These are phyloP conservation scores for Aurelia aurita DNA, from an alignment of 30 jellyfish, hydroid and myxozoan species.

Conservation along the genomic window DNA sequence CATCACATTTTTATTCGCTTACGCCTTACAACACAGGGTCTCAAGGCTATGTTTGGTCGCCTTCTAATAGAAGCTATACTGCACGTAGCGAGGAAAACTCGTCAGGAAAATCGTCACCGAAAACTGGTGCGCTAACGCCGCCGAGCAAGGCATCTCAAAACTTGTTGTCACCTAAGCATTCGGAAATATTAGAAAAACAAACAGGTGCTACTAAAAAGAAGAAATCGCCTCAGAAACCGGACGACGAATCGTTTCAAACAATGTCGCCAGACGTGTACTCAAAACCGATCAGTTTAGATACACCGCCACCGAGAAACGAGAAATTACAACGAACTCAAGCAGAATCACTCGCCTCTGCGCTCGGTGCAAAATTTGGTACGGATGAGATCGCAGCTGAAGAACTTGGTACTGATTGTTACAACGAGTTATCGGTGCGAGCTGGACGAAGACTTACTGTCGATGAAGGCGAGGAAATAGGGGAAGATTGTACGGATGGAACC, in stretches of 20 bases:
- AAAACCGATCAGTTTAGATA: constrained; percentile 51
- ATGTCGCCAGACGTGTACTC: constrained; percentile 22
- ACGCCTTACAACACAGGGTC: constrained; percentile 79
- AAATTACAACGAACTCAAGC: constrained; percentile 59
- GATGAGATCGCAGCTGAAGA: constrained; percentile 64
- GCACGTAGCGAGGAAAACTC: constrained; percentile 45
- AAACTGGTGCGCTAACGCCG: constrained; percentile 24
- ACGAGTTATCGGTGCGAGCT: background rate
- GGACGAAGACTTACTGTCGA: constrained; percentile 52
- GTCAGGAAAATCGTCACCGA: constrained; percentile 38
- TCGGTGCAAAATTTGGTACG: constrained; percentile 59
- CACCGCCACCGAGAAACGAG: constrained; percentile 67
- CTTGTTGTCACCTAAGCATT: constrained; percentile 64
- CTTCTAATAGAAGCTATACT: constrained; percentile 84
- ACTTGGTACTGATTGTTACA: background rate
- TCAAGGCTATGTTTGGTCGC: constrained; percentile 88
- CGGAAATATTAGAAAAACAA: constrained; percentile 57
- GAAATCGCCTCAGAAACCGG: background rate
- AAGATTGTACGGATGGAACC: constrained; percentile 54
- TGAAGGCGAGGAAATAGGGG: constrained; percentile 73
- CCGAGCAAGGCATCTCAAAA: constrained; percentile 38
- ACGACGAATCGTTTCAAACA: background rate
- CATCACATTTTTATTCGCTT: constrained; percentile 82
- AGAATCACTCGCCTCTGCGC: constrained; percentile 74
- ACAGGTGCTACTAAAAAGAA: background rate